Evolutionary conservation across 2,797 vertebrate genomes (phyloP).

Genomic region (Pseudochromis fuscus): DNA sequence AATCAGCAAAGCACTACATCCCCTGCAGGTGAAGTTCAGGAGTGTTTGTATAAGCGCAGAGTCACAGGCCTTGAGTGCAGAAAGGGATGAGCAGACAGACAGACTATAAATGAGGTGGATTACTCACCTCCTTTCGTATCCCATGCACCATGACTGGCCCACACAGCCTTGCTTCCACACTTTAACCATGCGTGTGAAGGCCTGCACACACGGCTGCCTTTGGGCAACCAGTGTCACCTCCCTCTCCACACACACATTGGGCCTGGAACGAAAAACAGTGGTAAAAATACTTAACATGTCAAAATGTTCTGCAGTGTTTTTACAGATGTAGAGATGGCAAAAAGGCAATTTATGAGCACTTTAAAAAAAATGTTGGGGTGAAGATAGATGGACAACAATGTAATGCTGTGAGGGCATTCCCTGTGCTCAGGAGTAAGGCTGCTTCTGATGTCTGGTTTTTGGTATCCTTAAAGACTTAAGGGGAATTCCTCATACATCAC

Average conservation of each 20-base stretch:
- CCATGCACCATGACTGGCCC: slow-evolving; percentile 87
- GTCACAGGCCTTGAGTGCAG: slow-evolving; percentile 22
- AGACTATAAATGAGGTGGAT: slow-evolving; percentile 30
- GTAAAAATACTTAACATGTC: slow-evolving; percentile 65
- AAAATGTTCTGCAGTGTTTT: slow-evolving; percentile 45
- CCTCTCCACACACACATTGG: slow-evolving; percentile 89
- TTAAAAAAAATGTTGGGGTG: slow-evolving; percentile 10
- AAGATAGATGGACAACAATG: slow-evolving; percentile 35
- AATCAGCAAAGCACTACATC: slow-evolving; percentile 40
- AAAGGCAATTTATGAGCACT: slow-evolving; percentile 35
- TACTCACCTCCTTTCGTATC: slow-evolving; percentile 91
- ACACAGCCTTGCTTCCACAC: slow-evolving; percentile 92
- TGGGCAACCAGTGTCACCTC: slow-evolving; percentile 88
- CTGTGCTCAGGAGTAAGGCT: slow-evolving; percentile 34
- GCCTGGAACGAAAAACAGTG: slow-evolving; percentile 83
- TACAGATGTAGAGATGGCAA: slow-evolving; percentile 45
- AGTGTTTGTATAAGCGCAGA: slow-evolving; percentile 45
- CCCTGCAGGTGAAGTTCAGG: slow-evolving; percentile 53
- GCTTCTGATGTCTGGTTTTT: slow-evolving; percentile 41
- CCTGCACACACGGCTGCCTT: slow-evolving; percentile 90
- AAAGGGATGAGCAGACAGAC: slow-evolving; percentile 14
- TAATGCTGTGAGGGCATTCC: slow-evolving; percentile 50
- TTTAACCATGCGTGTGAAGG: slow-evolving; percentile 86
- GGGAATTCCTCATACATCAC: slow-evolving; percentile 58
- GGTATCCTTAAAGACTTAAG: slow-evolving; percentile 53